Evolutionary conservation across 2,888 invertebrate genomes (phyloP).

Genomic region (Yponomeuta evonymella): DNA sequence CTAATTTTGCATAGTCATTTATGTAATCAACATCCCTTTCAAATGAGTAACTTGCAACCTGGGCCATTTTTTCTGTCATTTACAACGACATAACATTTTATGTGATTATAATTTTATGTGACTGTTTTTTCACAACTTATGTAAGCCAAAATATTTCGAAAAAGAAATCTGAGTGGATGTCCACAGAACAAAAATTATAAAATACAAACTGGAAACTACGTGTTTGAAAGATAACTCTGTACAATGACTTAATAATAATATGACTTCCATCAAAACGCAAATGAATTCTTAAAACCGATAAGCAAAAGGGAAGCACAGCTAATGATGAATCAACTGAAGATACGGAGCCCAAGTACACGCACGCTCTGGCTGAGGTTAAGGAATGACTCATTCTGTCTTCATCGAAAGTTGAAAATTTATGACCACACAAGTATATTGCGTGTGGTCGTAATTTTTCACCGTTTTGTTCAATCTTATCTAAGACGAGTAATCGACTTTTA

Average conservation of each 20-base stretch:
- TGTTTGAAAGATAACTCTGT: too few species aligned
- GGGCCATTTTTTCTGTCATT: too few species aligned
- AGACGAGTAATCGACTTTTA: not conserved
- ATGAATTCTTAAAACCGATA: slow-evolving; percentile 5
- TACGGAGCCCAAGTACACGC: slow-evolving; percentile 17
- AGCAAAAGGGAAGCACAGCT: not conserved
- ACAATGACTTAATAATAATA: not conserved
- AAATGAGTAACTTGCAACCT: not conserved
- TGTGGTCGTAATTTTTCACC: too few species aligned
- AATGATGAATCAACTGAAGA: slow-evolving; percentile 26
- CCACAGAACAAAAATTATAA: too few species aligned
- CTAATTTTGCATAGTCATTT: not conserved
- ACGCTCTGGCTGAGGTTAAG: slow-evolving; percentile 20
- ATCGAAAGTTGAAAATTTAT: slow-evolving; percentile 11
- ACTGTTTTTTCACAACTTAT: too few species aligned
- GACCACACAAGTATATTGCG: not conserved
- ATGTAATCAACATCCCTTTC: not conserved
- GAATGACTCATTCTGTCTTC: slow-evolving; percentile 23
- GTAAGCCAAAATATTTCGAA: too few species aligned
- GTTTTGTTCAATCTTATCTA: not conserved
- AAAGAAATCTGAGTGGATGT: not conserved
- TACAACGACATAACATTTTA: too few species aligned
- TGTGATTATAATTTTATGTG: too few species aligned
- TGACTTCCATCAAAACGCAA: not conserved
- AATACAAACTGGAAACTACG: too few species aligned